phyloP scores from a whole-genome alignment of 2,888 invertebrate genomes.

The Eristalis arbustorum region DNA sequence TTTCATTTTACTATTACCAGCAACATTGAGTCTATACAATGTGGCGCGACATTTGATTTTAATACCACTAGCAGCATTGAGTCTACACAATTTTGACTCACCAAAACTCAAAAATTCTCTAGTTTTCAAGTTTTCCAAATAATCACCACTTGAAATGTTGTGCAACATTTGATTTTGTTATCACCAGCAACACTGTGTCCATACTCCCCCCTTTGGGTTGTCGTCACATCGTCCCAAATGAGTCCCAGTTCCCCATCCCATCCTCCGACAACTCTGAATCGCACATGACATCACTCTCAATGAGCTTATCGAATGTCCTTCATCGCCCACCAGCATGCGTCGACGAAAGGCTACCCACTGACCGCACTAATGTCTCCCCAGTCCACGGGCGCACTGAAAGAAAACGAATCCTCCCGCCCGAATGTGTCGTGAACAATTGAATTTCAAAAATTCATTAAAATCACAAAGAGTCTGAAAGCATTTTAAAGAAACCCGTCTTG shows the following conservation, averaged over 20 bases:
- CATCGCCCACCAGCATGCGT: neutral
- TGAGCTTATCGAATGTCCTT: neutral
- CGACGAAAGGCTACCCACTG: neutral
- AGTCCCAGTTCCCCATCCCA: neutral
- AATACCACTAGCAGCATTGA: too few species aligned
- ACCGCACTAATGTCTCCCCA: neutral
- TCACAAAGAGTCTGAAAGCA: slow-evolving; percentile 59
- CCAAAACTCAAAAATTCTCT: too few species aligned
- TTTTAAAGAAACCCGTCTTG: slow-evolving; percentile 50
- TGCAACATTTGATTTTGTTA: too few species aligned
- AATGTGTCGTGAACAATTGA: neutral
- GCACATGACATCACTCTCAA: neutral
- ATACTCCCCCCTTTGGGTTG: too few species aligned
- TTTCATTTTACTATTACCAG: too few species aligned
- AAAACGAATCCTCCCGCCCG: neutral
- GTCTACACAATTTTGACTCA: too few species aligned
- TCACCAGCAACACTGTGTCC: too few species aligned
- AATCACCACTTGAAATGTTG: too few species aligned
- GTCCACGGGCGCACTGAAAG: neutral
- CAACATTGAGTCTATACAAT: too few species aligned
- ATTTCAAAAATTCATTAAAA: slow-evolving; percentile 47
- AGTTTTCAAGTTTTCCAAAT: too few species aligned
- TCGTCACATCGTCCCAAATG: neutral
- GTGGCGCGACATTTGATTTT: too few species aligned
- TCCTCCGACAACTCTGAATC: neutral